phyloP scores from a whole-genome alignment of 2,113 vertebrate genomes.

The Ciconia maguari region DNA sequence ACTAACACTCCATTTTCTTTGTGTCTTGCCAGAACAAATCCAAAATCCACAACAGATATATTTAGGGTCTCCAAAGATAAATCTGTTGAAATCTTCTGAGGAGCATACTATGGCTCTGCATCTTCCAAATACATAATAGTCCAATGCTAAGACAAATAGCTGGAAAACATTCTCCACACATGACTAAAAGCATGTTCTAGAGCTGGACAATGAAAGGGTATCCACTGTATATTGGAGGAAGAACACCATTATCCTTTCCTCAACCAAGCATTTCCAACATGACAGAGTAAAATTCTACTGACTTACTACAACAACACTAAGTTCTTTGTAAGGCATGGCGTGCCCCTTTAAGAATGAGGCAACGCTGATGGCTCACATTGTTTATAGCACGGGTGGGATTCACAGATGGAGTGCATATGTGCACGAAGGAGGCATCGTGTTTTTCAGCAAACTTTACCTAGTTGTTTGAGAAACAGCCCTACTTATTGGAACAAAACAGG shows the following conservation, averaged over 20 bases:
- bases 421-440: not conserved
- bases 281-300: not conserved
- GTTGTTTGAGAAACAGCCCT: not conserved
- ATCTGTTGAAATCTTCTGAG: not conserved
- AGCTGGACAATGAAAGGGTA: not conserved
- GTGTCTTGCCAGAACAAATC: not conserved
- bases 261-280: not conserved
- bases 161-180: not conserved
- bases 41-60: not conserved
- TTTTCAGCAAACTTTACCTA: not conserved
- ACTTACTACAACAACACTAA: not conserved
- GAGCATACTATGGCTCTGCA: not conserved
- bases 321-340: not conserved
- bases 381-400: not conserved
- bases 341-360: not conserved
- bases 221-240: not conserved
- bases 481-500: not conserved
- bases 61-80: not conserved
- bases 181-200: not conserved
- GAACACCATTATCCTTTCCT: not conserved
- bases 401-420: not conserved
- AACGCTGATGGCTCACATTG: not conserved
- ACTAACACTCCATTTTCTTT: not conserved
- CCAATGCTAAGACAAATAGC: not conserved
- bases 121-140: not conserved